A percentile compares a stretch with the other conserved stretches of the same genome.
These are phyloP conservation scores for Camelus bactrianus DNA, from an alignment of 2,113 vertebrate species.

Conservation along the genomic window DNA sequence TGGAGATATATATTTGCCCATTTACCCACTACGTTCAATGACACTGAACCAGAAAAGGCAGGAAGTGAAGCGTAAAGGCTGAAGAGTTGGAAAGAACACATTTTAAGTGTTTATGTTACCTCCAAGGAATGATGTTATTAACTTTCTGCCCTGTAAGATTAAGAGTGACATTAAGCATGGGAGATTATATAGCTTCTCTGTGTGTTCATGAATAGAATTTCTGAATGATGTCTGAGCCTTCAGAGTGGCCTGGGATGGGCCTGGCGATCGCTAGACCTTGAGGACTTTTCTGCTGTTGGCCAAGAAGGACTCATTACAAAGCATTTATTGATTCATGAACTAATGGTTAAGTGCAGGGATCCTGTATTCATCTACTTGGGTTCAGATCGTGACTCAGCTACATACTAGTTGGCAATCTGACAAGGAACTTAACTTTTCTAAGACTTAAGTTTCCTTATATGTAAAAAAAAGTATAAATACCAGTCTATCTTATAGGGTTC, in stretches of 20 bases:
- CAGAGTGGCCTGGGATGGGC: background rate
- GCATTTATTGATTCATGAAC: background rate
- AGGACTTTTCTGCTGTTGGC: background rate
- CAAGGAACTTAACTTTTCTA: background rate
- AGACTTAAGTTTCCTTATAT: background rate
- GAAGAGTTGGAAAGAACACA: slow-evolving; percentile 69
- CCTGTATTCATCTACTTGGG: background rate
- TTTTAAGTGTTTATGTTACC: slow-evolving; percentile 68
- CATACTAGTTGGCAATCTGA: background rate
- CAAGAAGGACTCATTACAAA: slow-evolving; percentile 16
- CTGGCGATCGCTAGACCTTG: background rate
- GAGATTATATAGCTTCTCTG: background rate
- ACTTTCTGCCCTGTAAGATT: slow-evolving; percentile 65
- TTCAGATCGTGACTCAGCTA: slow-evolving; percentile 21
- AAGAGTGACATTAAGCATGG: slow-evolving; percentile 58
- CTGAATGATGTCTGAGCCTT: background rate
- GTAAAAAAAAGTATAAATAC: background rate
- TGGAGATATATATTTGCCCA: slow-evolving; percentile 70
- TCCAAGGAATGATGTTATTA: slow-evolving; percentile 74
- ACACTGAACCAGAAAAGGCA: slow-evolving; percentile 68
- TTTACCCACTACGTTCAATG: slow-evolving; percentile 67
- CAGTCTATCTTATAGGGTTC: background rate
- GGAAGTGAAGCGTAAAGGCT: slow-evolving; percentile 68
- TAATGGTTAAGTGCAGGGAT: background rate
- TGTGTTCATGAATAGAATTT: slow-evolving; percentile 30